Base-by-base conservation (phyloP, 2,888 invertebrate species). In the Piscicola geometra region DNA sequence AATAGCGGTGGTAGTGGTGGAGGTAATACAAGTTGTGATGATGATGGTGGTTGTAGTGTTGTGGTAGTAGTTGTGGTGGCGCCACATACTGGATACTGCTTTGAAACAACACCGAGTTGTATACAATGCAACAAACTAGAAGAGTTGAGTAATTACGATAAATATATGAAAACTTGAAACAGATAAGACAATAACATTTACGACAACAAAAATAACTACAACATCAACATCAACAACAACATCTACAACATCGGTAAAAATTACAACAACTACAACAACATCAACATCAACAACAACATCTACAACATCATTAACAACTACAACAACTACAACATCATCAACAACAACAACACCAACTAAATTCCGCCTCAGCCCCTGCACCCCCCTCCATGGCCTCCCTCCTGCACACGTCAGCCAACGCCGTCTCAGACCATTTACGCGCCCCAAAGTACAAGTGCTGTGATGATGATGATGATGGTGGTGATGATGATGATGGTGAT, bases 401-500 rank as follows among this genome's bases (percentile, higher is more conserved):
- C 21, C 30, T 64, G 64, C 64, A 64, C 5, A n/a, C n/a, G 21
- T 64, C 30, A 28, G 28, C n/a, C 12, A 33, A 50, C n/a, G 25
- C 50, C 32, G 33, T 30, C 30, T 2, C 0, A 28, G 0, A 12
- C 25, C 25, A 1, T n/a, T 12, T 71, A 36, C 47, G 28, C 25
- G 71, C 25, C 21, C 5, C 0, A 9, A 47, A 36, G 0, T 71
- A 32, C 69, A 28, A 21, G 3, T 32, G 9, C 30, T 35, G 21
- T 69, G n/a, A n/a, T 69, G 32, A 28, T 69, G 69, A 64, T 64
- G 64, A 3, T 64, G 64, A 30, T 30, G 64, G 21, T 64, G 64
- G n/a, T 12, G 64, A 64, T 70, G 18, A 25, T 71, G 41, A 41
- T 71, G 71, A 36, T 25, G 70, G 5, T 30, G 32, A 69, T 69